Evolutionary conservation across 2,888 invertebrate genomes (phyloP).

Genomic region (Drosophila fulvimacula): DNA sequence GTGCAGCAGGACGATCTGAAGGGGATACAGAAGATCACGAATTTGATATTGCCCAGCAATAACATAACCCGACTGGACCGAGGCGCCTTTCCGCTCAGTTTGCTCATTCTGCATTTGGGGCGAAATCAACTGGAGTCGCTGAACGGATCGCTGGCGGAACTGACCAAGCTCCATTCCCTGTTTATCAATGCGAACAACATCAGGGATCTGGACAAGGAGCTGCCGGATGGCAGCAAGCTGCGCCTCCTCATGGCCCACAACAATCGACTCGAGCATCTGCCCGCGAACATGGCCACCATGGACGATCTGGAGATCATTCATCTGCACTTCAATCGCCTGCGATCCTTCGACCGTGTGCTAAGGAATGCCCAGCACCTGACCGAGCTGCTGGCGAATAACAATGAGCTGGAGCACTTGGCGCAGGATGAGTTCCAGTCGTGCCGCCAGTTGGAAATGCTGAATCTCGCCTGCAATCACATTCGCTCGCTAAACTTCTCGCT

Average conservation of each 20-base stretch:
- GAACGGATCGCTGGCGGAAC: constrained; percentile 91
- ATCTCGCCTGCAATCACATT: constrained; percentile 90
- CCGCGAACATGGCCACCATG: constrained; percentile 89
- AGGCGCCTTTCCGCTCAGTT: constrained; percentile 89
- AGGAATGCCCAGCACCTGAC: constrained; percentile 89
- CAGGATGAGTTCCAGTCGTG: constrained; percentile 91
- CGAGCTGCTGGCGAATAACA: constrained; percentile 89
- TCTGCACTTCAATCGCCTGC: constrained; percentile 90
- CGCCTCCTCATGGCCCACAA: constrained; percentile 90
- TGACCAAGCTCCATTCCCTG: constrained; percentile 91
- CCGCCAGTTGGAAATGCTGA: constrained; percentile 89
- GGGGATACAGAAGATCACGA: constrained; percentile 89
- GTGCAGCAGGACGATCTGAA: constrained; percentile 91
- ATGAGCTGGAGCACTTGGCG: constrained; percentile 90
- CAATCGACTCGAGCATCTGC: constrained; percentile 90
- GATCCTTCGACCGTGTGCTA: constrained; percentile 89
- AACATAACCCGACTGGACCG: constrained; percentile 90
- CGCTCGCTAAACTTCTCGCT: constrained; percentile 90
- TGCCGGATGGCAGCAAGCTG: constrained; percentile 89
- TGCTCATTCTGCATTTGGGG: constrained; percentile 90
- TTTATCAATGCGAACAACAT: constrained; percentile 92
- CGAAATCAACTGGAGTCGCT: constrained; percentile 90
- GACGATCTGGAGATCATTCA: constrained; percentile 89
- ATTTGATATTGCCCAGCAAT: constrained; percentile 91
- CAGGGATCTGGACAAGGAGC: constrained; percentile 90